Conservation (phyloP, 2,888 invertebrate species). For the Lithophane ornitopus region DNA sequence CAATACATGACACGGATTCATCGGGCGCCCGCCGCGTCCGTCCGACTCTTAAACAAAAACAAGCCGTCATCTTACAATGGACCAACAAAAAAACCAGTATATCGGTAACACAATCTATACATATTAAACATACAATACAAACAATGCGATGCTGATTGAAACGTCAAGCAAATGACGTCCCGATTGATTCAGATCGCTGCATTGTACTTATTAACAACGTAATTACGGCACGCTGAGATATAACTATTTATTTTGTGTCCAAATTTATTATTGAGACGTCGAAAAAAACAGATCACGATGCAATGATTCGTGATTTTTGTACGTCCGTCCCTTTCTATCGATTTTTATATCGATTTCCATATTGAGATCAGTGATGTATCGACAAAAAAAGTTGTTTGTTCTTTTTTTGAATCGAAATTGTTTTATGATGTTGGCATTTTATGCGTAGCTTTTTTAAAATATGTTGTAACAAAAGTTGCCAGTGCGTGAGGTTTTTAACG, state of each 20-base stretch:
- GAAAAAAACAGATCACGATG: constrained; percentile 83
- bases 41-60: constrained; percentile 77
- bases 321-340: constrained; percentile 72
- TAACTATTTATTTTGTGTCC: constrained; percentile 88
- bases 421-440: constrained; percentile 69
- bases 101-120: constrained; percentile 90
- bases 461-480: constrained; percentile 56
- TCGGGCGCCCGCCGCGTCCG: constrained; percentile 73
- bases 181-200: constrained; percentile 86
- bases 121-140: constrained; percentile 89
- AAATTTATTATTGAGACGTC: constrained; percentile 86
- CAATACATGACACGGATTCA: constrained; percentile 76
- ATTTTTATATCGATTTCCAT: constrained; percentile 85
- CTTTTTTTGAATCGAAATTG: constrained; percentile 75
- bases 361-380: constrained; percentile 69
- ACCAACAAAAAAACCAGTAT: constrained; percentile 84
- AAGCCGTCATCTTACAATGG: constrained; percentile 80
- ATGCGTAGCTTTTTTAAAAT: constrained; percentile 51
- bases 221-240: constrained; percentile 88
- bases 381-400: constrained; percentile 69
- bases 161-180: constrained; percentile 88
- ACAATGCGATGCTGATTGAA: constrained; percentile 90
- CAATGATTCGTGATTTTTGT: constrained; percentile 85
- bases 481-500: constrained; percentile 59
- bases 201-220: constrained; percentile 89